Percentiles rank a stretch among this genome's conserved stretches.
Evolutionary conservation across 2,888 invertebrate genomes (phyloP).

Genomic region (Acanthosoma haemorrhoidale): DNA sequence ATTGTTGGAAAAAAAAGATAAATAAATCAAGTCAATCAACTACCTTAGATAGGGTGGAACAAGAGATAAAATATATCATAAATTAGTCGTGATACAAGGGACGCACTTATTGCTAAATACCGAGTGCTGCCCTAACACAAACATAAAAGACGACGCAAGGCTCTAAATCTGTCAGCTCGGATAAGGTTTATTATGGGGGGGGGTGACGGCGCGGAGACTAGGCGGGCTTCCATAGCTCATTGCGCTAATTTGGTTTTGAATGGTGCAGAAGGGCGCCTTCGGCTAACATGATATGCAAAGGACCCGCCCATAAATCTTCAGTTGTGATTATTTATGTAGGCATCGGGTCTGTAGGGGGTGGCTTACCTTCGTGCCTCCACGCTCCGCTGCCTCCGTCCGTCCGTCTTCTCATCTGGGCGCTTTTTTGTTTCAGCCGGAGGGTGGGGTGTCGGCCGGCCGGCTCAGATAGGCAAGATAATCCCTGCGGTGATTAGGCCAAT

Average conservation of each 20-base stretch:
- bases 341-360: background rate
- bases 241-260: conserved; percentile 27
- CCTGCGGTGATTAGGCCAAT: too few species aligned
- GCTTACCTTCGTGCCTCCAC: conserved; percentile 21
- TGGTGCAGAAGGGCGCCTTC: conserved; percentile 21
- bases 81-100: too few species aligned
- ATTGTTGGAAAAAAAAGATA: too few species aligned
- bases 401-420: background rate
- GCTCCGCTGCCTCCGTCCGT: conserved; percentile 5
- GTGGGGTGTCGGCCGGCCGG: too few species aligned
- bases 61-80: too few species aligned
- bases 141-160: conserved; percentile 3
- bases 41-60: too few species aligned
- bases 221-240: conserved; percentile 17
- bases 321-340: conserved; percentile 17
- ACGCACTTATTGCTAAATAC: conserved; percentile 7
- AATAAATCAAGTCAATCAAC: too few species aligned
- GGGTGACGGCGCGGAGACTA: background rate
- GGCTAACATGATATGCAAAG: conserved; percentile 27
- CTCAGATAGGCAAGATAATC: too few species aligned
- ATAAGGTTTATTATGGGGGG: background rate
- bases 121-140: background rate
- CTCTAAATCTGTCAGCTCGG: background rate
- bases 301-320: conserved; percentile 5
- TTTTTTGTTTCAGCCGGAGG: too few species aligned